Base-by-base conservation (phyloP, 1,140 invertebrate genomes). In the Temnothorax curvispinosus region DNA sequence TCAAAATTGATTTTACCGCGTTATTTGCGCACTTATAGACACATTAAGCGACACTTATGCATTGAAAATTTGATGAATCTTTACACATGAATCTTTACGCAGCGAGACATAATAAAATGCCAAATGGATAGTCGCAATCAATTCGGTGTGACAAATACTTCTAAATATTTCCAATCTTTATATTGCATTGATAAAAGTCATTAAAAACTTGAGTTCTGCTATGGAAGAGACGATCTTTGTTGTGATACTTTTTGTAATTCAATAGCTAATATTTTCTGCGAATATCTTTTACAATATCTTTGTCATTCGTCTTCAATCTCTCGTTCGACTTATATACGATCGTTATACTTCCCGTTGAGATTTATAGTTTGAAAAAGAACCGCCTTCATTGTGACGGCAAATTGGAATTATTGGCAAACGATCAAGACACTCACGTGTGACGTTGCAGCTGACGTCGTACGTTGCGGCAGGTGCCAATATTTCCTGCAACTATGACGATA, bases 321-420 rank as follows among this genome's bases (percentile, higher is more conserved):
- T 56, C 5, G 5, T 44, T 27, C 3, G 21, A 4, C 8, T 65
- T 41, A 21, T 44, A 3, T 44, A 67, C 11, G 38, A 13, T 50
- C 8, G 21, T 32, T n/a, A 65, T 32, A 52, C 2, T 9, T 67
- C 18, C 15, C 2, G 7, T 47, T 27, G 41, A 78, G 18, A 65
- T 65, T 69, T 41, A 27, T 67, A 32, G 44, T 38, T 50, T 47
- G 13, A 69, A 81, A 65, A 80, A 35, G 13, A 56, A 32, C 50
- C 11, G n/a, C n/a, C 13, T 54, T 52, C 27, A 35, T 32, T 35
- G 32, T 80, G 62, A 80, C 47, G 62, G 56, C 35, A 54, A 54
- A 35, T 67, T 47, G 47, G 32, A 41, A 56, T 47, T 77, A 81
- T 81, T 81, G 77, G 77, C 77, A 56, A 38, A 38, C 15, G 54